Conservation (phyloP, 2,113 vertebrate species). For the Ramphastos sulfuratus region DNA sequence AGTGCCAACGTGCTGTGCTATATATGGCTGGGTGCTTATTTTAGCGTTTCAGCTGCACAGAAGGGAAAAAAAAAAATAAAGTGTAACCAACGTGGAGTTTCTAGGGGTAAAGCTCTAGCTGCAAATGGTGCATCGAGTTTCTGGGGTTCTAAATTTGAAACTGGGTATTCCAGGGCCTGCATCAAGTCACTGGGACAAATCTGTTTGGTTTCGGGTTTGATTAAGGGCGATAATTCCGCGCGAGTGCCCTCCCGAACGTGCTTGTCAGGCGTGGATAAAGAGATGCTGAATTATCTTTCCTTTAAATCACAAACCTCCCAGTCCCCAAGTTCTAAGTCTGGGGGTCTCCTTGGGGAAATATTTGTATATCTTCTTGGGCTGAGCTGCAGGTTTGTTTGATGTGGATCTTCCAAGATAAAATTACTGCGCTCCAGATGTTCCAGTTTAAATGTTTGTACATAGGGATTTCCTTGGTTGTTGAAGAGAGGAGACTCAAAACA, state of each 20-base stretch:
- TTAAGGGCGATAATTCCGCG: conserved; percentile 46
- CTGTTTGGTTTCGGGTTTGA: conserved; percentile 42
- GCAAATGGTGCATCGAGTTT: conserved; percentile 7
- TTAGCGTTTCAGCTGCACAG: conserved; percentile 59
- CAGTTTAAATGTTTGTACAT: conserved; percentile 75
- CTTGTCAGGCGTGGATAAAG: conserved; percentile 58
- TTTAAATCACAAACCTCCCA: conserved; percentile 36
- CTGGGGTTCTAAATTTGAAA: conserved; percentile 40
- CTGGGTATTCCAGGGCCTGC: conserved; percentile 7
- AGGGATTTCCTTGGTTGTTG: conserved; percentile 76
- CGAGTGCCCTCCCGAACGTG: conserved; percentile 29
- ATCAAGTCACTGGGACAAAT: conserved; percentile 49
- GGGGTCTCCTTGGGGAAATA: conserved; percentile 62
- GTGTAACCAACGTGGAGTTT: conserved; percentile 33
- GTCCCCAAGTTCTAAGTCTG: conserved; percentile 27
- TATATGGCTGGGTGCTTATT: conserved; percentile 64
- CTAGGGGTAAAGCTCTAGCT: conserved; percentile 31
- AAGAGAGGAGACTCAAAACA: conserved; percentile 76
- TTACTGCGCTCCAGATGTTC: conserved; percentile 74
- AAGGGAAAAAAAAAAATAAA: background rate
- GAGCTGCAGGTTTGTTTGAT: conserved; percentile 71
- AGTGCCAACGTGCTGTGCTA: conserved; percentile 38
- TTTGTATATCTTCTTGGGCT: conserved; percentile 69
- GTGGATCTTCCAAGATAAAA: conserved; percentile 77
- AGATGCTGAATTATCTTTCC: conserved; percentile 56